Conservation (phyloP, 2,888 invertebrate species). For the Sminthurides aquaticus region DNA sequence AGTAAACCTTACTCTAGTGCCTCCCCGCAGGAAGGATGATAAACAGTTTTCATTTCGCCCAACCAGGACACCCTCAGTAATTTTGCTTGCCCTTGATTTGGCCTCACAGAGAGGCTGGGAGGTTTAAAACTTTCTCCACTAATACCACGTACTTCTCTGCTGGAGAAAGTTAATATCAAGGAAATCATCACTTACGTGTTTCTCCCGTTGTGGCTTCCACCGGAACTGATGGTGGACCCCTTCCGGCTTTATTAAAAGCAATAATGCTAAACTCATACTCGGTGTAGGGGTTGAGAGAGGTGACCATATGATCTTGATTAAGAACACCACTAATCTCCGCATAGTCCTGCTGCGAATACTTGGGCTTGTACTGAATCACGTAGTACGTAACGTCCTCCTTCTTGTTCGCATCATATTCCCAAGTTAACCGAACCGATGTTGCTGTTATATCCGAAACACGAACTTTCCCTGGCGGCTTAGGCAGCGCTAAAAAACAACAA, state of each 20-base stretch:
- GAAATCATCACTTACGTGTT: conserved; percentile 62
- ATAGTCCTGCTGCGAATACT: conserved; percentile 83
- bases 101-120: too few species aligned
- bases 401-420: conserved; percentile 76
- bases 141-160: too few species aligned
- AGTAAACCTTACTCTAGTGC: too few species aligned
- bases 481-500: conserved; percentile 68
- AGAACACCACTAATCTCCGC: conserved; percentile 89
- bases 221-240: conserved; percentile 79
- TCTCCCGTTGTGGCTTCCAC: conserved; percentile 91
- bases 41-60: too few species aligned
- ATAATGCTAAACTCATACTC: conserved; percentile 94
- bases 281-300: conserved; percentile 83
- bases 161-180: too few species aligned
- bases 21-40: too few species aligned
- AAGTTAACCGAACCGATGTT: conserved; percentile 81
- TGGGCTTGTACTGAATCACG: conserved; percentile 93
- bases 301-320: conserved; percentile 84
- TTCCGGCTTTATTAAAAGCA: conserved; percentile 88
- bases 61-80: too few species aligned
- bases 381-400: conserved; percentile 84
- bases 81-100: too few species aligned
- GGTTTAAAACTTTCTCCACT: too few species aligned
- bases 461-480: conserved; percentile 82
- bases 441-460: conserved; percentile 88